phyloP scores from a whole-genome alignment of 2,888 invertebrate species.

The Frankliniella fusca region DNA sequence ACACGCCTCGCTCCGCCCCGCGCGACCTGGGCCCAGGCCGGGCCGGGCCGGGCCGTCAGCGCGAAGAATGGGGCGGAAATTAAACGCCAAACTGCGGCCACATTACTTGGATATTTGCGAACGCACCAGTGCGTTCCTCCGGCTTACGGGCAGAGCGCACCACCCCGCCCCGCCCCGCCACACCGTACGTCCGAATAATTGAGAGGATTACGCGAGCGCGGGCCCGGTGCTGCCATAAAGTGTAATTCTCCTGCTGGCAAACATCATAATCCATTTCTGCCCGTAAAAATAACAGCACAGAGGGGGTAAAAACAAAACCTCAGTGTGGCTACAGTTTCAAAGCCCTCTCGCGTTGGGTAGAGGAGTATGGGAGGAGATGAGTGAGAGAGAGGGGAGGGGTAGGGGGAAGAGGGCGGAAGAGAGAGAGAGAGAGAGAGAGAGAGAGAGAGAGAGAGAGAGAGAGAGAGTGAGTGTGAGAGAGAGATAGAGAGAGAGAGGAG shows the following conservation, averaged over 20 bases:
- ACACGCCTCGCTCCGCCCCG: too few relatives aligned
- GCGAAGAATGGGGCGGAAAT: slow-evolving; percentile 15
- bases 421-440: too few relatives aligned
- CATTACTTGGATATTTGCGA: slow-evolving; percentile 26
- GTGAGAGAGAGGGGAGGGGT: too few relatives aligned
- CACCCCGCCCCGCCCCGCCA: not conserved
- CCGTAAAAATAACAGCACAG: too few relatives aligned
- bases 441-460: too few relatives aligned
- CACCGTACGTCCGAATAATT: slow-evolving; percentile 3
- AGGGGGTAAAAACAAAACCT: too few relatives aligned
- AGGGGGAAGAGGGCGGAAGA: too few relatives aligned
- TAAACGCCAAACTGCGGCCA: slow-evolving; percentile 22
- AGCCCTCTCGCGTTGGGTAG: too few relatives aligned
- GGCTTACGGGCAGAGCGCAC: not conserved
- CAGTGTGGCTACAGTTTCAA: too few relatives aligned
- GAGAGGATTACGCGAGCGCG: slow-evolving; percentile 5
- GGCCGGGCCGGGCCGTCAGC: not conserved
- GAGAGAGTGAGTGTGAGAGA: too few relatives aligned
- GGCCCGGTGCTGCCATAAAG: not conserved
- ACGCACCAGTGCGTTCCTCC: not conserved
- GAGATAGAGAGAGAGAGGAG: too few relatives aligned
- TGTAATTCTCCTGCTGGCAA: not conserved
- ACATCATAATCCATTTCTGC: slow-evolving; percentile 11
- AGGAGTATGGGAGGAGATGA: too few relatives aligned
- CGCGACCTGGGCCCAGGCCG: not conserved